Evolutionary conservation across 1,140 invertebrate species (phyloP).

Genomic region (Drosophila mayri): DNA sequence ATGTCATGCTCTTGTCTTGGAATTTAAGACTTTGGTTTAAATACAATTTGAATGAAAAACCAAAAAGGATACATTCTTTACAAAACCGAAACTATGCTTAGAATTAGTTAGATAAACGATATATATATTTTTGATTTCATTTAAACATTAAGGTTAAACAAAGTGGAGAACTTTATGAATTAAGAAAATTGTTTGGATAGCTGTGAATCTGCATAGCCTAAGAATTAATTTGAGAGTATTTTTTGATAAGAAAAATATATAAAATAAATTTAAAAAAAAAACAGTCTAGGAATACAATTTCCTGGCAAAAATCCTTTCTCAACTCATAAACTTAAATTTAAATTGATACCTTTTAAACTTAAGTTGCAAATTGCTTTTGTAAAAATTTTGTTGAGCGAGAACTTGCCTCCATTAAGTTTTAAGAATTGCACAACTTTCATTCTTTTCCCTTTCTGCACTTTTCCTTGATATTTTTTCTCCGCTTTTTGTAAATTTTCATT

Average conservation of each 20-base stretch:
- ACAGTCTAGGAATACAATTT: not conserved
- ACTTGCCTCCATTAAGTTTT: conserved; percentile 49
- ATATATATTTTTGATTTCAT: conserved; percentile 1
- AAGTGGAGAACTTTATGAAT: not conserved
- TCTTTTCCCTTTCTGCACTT: conserved; percentile 9
- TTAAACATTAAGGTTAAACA: not conserved
- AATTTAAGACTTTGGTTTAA: conserved; percentile 42
- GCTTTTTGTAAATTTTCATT: conserved; percentile 31
- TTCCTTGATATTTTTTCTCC: conserved; percentile 5
- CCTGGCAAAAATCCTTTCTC: not conserved
- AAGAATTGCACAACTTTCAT: conserved; percentile 49
- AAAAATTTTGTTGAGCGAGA: conserved; percentile 1
- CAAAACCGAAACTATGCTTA: conserved; percentile 13
- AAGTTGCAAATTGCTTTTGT: conserved; percentile 33
- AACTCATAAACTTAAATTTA: conserved; percentile 29
- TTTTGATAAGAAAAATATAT: not conserved
- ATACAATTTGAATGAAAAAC: conserved; percentile 4
- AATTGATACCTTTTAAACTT: conserved; percentile 31
- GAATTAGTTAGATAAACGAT: conserved; percentile 2
- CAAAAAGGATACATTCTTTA: not conserved
- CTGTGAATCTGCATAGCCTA: not conserved
- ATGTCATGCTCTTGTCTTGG: not conserved
- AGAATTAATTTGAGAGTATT: conserved; percentile 2
- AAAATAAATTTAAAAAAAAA: not conserved
- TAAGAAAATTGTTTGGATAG: not conserved